Base-by-base conservation (phyloP, 2,113 vertebrate genomes). In the Oreochromis niloticus region DNA sequence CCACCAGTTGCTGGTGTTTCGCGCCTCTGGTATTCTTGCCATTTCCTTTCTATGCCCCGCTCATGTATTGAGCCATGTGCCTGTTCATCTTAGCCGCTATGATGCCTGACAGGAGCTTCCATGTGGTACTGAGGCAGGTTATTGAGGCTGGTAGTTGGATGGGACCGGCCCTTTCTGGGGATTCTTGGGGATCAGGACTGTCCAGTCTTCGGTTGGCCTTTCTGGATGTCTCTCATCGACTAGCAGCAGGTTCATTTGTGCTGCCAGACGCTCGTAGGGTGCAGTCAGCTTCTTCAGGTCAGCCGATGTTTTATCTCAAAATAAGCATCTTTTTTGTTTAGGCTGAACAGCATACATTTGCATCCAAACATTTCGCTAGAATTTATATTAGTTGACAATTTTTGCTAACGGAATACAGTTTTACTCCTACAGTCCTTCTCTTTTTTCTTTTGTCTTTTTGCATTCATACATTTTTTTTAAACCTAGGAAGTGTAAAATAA, bases 41-140 rank as follows among this genome's bases (percentile, higher is more conserved):
- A 4, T 0, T 0, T 3, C 57, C 30, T 61, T 61, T 34, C 30
- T 61, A 0, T 61, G 57, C 9, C 9, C 0, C 16, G 0, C 1
- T 61, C 0, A 61, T 3, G 30, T 34, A 34, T 10, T 34, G 14
- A 61, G 1, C 0, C 30, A 0, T 34, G 59, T 34, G 30, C 3
- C 59, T 34, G 30, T 34, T 63, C 59, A 63, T 63, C 30, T 19
- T 61, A 34, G 30, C 30, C 2, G 9, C 59, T 63, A 63, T 63
- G 30, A 19, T 34, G 59, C 30, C 16, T 63, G 59, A 34, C 16
- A 63, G 30, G 57, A 17, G 14, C 57, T 19, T 63, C 59, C 59
- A 63, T 2, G 32, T 63, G 59, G 16, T 36, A 0, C 59, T 63
- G 59, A 63, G 0, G 32, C 59, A 63, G 59, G 17, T 63, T 36